Evolutionary conservation across 1,140 invertebrate genomes (phyloP), one percentile per base, ranked within the genome.

Genomic region (Chymomyza costata): DNA sequence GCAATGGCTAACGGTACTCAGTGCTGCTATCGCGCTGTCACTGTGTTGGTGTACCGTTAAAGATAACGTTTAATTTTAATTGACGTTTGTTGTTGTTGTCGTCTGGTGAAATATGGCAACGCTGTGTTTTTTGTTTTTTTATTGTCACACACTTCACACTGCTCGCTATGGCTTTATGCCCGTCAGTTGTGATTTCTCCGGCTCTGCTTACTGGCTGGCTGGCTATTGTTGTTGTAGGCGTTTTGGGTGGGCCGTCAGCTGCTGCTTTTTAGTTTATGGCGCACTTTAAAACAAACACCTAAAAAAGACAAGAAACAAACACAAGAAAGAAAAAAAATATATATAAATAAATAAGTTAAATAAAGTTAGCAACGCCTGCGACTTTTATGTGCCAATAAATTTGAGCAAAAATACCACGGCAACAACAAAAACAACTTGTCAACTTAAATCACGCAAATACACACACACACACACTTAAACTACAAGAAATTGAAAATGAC

Each of bases 361-460:
- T 73, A 81, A 81, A 81, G 73, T 78, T 78, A 59, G 67, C 64
- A 78, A 80, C 74, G 73, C 73, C 73, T 73, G 67, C 64, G 68
- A 80, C 67, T 73, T 80, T 80, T 73, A 78, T 78, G 73, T 66
- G 60, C 65, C 44, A 59, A 80, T 80, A 80, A 80, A 80, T 80
- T 76, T 59, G 18, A 71, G 40, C 44, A 46, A 54, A 65, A 76
- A 66, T 70, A 70, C 62, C 62, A 62, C 30, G 18, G 18, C 49
- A 34, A 44, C 37, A 63, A 31, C 62, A 35, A 55, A 60, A 54
- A 56, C 69, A 54, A 65, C 52, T 61, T 54, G 70, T 65, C 56
- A 48, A 60, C 54, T 55, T 65, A 65, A 74, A 78, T 76, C 71
- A 80, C 73, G 67, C 73, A 80, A 25, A 25, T 25, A 25, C 21